A percentile compares a stretch with the other conserved stretches of the same genome.
Evolutionary conservation across 2,888 invertebrate species (phyloP).

Genomic region (Parnassius glacialis): DNA sequence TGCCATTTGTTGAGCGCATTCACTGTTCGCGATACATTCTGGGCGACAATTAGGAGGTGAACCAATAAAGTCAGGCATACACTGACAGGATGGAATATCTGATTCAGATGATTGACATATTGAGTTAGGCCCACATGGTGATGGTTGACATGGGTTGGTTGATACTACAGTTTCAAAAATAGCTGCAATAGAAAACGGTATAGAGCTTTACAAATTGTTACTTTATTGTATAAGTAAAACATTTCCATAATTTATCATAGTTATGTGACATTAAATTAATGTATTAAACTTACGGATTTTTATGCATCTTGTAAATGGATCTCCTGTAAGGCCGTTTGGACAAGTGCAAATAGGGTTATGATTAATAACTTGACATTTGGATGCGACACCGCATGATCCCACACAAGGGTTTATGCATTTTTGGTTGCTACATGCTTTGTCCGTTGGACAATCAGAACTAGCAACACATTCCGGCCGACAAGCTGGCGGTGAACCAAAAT

Average conservation of each 20-base stretch:
- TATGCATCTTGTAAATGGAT: slow-evolving; percentile 84
- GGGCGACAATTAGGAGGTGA: slow-evolving; percentile 87
- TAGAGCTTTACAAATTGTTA: too few species aligned
- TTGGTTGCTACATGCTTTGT: slow-evolving; percentile 86
- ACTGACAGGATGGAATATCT: slow-evolving; percentile 85
- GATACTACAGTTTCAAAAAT: slow-evolving; percentile 50
- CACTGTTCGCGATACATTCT: slow-evolving; percentile 87
- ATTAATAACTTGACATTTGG: slow-evolving; percentile 87
- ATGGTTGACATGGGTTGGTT: slow-evolving; percentile 85
- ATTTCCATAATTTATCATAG: neutral
- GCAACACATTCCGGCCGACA: slow-evolving; percentile 87
- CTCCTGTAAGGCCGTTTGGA: slow-evolving; percentile 82
- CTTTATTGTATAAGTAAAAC: neutral
- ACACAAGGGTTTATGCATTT: slow-evolving; percentile 88
- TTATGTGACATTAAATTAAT: neutral
- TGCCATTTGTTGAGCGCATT: slow-evolving; percentile 84
- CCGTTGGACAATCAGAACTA: slow-evolving; percentile 86
- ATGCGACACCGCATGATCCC: slow-evolving; percentile 88
- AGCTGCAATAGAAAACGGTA: slow-evolving; percentile 43
- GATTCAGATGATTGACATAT: slow-evolving; percentile 81
- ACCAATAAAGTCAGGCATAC: slow-evolving; percentile 84
- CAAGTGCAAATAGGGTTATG: slow-evolving; percentile 89
- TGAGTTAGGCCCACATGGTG: slow-evolving; percentile 88
- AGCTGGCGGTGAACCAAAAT: slow-evolving; percentile 84
- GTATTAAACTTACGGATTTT: slow-evolving; percentile 64